Conservation (phyloP, 2,797 vertebrate genomes). For the Rhabdomys pumilio region DNA sequence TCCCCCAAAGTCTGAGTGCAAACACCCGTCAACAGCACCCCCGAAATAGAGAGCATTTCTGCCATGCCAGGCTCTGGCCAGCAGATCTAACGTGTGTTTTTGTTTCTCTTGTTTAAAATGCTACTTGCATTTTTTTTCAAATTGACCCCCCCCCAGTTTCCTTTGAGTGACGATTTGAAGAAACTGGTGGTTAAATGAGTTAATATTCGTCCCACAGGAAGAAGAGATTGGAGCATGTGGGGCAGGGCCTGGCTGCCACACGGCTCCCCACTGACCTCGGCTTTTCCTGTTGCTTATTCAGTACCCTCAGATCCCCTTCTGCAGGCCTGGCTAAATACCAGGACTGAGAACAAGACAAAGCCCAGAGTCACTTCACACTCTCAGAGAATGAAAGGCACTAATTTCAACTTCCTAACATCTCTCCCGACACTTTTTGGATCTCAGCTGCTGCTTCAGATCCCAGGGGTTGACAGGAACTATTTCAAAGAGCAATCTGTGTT, state of each 20-base stretch:
- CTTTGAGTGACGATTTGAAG: constrained; percentile 76
- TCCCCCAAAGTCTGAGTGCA: constrained; percentile 4
- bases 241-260: neutral
- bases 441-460: constrained; percentile 24
- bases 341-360: constrained; percentile 68
- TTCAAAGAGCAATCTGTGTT: constrained; percentile 74
- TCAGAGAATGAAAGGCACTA: constrained; percentile 64
- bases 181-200: constrained; percentile 58
- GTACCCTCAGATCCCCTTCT: constrained; percentile 52
- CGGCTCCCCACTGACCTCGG: constrained; percentile 25
- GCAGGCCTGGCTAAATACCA: constrained; percentile 61
- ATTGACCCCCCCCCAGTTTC: constrained; percentile 77
- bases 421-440: constrained; percentile 51
- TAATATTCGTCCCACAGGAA: constrained; percentile 73
- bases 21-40: constrained; percentile 45
- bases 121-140: constrained; percentile 74
- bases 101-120: constrained; percentile 77
- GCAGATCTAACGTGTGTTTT: neutral
- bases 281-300: constrained; percentile 40
- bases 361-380: constrained; percentile 64
- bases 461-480: constrained; percentile 47
- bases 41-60: neutral
- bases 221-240: constrained; percentile 30
- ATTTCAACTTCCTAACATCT: constrained; percentile 66
- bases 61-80: neutral